Conservation (phyloP, 2,113 vertebrate genomes). For the Myocastor coypus region DNA sequence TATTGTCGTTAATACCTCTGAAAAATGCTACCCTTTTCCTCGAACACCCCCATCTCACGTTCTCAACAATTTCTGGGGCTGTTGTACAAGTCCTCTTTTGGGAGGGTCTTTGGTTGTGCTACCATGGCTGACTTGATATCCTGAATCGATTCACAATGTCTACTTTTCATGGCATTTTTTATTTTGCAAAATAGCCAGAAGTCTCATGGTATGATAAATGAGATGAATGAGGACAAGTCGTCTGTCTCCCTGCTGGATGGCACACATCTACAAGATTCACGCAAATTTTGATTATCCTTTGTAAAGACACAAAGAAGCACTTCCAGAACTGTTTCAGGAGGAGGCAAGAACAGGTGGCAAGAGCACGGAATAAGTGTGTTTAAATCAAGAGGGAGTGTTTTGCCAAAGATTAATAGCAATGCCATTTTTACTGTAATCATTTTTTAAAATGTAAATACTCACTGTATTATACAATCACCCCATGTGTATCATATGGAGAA, state of each 20-base stretch:
- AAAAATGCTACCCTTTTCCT: background rate
- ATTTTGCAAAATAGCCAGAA: background rate
- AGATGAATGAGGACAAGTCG: background rate
- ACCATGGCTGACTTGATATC: background rate
- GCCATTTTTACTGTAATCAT: background rate
- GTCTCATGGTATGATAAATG: background rate
- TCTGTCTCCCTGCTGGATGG: background rate
- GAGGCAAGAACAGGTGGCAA: background rate
- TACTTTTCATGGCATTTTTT: background rate
- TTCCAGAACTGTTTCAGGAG: background rate
- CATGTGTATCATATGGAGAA: background rate
- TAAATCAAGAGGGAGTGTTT: background rate
- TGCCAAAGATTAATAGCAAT: too few species aligned
- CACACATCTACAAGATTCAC: background rate
- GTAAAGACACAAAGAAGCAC: background rate
- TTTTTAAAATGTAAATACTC: background rate
- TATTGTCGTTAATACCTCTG: background rate
- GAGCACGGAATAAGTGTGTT: background rate
- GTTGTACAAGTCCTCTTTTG: background rate
- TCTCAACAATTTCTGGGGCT: background rate
- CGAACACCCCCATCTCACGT: background rate
- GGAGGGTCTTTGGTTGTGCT: background rate
- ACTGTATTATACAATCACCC: background rate
- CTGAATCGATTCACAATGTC: background rate
- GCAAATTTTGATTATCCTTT: background rate